Conservation (phyloP, 2,113 vertebrate species). For the Microcebus tavaratra region DNA sequence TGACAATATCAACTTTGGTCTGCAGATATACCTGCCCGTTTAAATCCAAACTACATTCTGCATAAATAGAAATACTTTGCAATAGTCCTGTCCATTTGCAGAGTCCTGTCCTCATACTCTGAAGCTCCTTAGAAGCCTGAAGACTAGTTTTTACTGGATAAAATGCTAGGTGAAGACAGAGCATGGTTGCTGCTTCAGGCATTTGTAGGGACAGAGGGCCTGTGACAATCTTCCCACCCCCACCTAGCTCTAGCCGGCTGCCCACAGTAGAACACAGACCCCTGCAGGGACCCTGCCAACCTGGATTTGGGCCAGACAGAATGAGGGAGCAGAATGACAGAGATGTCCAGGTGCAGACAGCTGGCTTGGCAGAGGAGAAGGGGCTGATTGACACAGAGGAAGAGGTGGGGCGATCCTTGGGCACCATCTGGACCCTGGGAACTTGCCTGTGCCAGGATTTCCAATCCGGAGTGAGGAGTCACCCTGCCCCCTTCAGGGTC, state of each 20-base stretch:
- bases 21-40: not conserved
- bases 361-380: constrained; percentile 56
- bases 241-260: constrained; percentile 40
- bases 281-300: constrained; percentile 35
- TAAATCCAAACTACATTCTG: not conserved
- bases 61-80: not conserved
- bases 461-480: not conserved
- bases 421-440: constrained; percentile 24
- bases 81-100: not conserved
- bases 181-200: not conserved
- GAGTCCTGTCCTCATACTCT: too few relatives aligned
- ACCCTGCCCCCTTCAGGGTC: not conserved
- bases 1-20: not conserved
- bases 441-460: not conserved
- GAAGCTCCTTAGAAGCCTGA: not conserved
- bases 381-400: constrained; percentile 38
- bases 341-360: constrained; percentile 70
- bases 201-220: not conserved
- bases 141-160: not conserved
- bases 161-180: not conserved
- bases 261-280: not conserved
- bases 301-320: constrained; percentile 48
- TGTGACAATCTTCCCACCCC: not conserved
- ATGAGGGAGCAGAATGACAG: constrained; percentile 35
- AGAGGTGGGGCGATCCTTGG: not conserved